These are phyloP conservation scores for Apodemia duryi DNA, from an alignment of 2,888 invertebrate species.

Conservation along the genomic window DNA sequence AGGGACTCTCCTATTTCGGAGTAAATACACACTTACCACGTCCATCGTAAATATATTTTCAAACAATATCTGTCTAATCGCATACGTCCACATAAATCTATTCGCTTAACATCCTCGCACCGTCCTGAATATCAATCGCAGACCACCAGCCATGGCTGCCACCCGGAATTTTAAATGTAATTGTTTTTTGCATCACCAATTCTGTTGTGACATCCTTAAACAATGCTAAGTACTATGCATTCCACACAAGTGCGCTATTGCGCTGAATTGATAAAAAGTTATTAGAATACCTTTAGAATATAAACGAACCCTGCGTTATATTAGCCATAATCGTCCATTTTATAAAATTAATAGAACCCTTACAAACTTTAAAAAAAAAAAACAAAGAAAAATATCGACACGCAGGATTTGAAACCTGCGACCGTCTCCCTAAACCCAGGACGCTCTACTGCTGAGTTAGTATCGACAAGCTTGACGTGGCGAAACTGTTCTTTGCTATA, in stretches of 20 bases:
- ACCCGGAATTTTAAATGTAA: conserved; percentile 35
- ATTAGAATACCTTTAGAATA: neutral
- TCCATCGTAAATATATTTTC: conserved; percentile 33
- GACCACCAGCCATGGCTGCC: conserved; percentile 37
- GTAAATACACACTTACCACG: neutral
- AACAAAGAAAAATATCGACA: no score
- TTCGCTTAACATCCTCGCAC: conserved; percentile 34
- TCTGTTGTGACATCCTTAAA: conserved; percentile 20
- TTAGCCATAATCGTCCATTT: no score
- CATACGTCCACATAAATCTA: conserved; percentile 36
- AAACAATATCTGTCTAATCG: conserved; percentile 39
- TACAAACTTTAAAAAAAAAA: no score
- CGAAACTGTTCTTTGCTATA: no score
- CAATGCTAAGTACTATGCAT: conserved; percentile 14
- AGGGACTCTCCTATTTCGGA: no score
- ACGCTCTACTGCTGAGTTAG: no score
- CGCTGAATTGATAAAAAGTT: conserved; percentile 3
- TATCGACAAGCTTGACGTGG: no score
- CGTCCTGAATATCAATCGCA: conserved; percentile 37
- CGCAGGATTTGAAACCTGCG: no score
- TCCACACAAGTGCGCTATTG: neutral
- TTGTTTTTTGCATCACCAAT: conserved; percentile 33
- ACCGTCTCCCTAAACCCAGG: no score
- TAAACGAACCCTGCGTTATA: no score
- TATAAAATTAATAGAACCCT: no score